Base-by-base conservation (phyloP, 2,113 vertebrate species). In the Aleadryas rufinucha region DNA sequence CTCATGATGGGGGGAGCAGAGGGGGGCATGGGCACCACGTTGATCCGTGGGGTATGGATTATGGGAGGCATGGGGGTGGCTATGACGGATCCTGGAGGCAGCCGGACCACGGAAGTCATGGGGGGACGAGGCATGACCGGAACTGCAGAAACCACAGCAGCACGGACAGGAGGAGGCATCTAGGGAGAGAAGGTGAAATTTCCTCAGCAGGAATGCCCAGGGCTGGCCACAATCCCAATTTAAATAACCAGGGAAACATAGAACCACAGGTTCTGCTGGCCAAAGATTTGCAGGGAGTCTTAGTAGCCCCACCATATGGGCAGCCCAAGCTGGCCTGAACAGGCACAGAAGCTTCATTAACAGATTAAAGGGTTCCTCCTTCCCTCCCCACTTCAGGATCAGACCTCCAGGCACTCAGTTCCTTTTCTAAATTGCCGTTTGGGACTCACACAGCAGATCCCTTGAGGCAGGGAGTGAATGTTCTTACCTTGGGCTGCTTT, bases 11-110 rank as follows among this genome's bases (percentile, higher is more conserved):
- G 99, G 10, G 99, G 98, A 8, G 98, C 98, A 0, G 99, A 95
- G 24, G 99, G 99, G 0, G 99, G 99, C 99, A 99, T 99, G n/a
- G 98, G 99, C 69, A 99, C 99, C 86, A 99, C 99, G 2, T 99
- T 99, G 97, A 99, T 99, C 53, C 99, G 99, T 0, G 99, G 98
- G 17, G 98, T 98, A 16, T 99, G 98, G 59, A 99, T 98, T 95
- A 99, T 99, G 3, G 99, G 99, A 0, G 99, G 99, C 99, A 99
- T 99, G 2, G 98, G 98, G 24, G 98, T 86, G 56, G 99, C 97
- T 1, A 99, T 97, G 70, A 99, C 99, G 1, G 99, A 99, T 6
- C 99, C 99, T 0, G 99, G 98, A 8, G 98, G 98, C 77, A 99
- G 96, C 22, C 99, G 99, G 12, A 99, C 99, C 95, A 99, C 99